phyloP scores from a whole-genome alignment of 2,797 vertebrate genomes.

The Myripristis murdjan region DNA sequence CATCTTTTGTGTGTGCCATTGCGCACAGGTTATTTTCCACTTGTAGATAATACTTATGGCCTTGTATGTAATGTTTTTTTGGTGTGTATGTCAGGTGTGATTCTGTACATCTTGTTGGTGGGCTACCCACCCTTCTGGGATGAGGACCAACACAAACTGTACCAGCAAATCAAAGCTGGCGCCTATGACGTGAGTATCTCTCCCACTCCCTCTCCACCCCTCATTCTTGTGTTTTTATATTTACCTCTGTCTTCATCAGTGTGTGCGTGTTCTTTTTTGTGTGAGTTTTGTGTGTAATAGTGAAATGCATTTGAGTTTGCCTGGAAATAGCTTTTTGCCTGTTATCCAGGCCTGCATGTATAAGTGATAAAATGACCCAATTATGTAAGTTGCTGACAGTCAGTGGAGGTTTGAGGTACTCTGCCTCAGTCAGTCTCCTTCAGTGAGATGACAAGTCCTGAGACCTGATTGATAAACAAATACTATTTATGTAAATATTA shows the following conservation, averaged over 20 bases:
- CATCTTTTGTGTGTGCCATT: conserved; percentile 58
- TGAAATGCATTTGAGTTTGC: neutral
- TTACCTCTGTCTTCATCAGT: neutral
- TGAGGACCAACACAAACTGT: conserved; percentile 93
- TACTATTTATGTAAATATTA: conserved; percentile 9
- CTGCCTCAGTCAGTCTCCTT: too few species aligned
- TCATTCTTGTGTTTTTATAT: neutral
- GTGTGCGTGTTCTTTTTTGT: conserved; percentile 18
- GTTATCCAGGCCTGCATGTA: too few species aligned
- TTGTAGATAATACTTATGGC: neutral
- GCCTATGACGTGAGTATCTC: conserved; percentile 89
- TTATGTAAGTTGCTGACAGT: too few species aligned
- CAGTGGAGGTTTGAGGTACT: too few species aligned
- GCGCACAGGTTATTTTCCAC: neutral
- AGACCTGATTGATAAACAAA: too few species aligned
- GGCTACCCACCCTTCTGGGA: conserved; percentile 94
- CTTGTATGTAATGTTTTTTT: too few species aligned
- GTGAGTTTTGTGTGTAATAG: conserved; percentile 17
- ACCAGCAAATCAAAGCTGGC: conserved; percentile 93
- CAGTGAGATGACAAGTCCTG: too few species aligned
- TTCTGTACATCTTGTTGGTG: conserved; percentile 92
- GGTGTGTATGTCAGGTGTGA: conserved; percentile 83
- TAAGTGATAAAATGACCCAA: too few species aligned
- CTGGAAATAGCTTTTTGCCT: neutral
- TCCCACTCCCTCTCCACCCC: neutral